Percentiles rank a stretch among this genome's conserved stretches.
These are phyloP conservation scores for Phacellophora camtschatica DNA, from an alignment of 30 jellyfish, hydroid and myxozoan species.

Conservation along the genomic window DNA sequence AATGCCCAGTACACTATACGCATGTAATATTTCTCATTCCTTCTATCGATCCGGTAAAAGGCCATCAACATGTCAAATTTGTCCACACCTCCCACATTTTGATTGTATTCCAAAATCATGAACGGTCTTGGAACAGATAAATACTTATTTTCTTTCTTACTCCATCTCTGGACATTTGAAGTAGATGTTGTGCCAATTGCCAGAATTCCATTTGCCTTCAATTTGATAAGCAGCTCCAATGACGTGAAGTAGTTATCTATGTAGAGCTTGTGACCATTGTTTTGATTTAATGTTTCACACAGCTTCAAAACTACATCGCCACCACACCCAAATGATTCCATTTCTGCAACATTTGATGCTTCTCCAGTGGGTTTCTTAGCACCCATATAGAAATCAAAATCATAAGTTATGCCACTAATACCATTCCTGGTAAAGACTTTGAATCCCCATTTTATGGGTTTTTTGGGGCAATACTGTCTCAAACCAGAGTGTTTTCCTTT, in stretches of 20 bases:
- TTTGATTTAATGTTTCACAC: constrained; percentile 12
- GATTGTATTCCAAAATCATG: constrained; percentile 30
- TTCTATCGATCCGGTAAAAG: background rate
- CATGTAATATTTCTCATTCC: background rate
- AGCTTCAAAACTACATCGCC: constrained; percentile 42
- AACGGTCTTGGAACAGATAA: background rate
- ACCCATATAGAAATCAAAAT: constrained; percentile 49
- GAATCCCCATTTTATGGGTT: constrained; percentile 73
- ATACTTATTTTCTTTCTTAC: background rate
- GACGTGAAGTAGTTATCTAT: constrained; percentile 50
- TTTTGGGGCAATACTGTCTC: constrained; percentile 65
- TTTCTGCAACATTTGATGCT: background rate
- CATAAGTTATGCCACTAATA: constrained; percentile 33
- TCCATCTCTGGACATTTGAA: constrained; percentile 18
- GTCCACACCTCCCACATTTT: constrained; percentile 25
- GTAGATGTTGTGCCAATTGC: constrained; percentile 29
- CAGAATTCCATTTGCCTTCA: constrained; percentile 10
- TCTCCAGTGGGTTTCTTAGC: background rate
- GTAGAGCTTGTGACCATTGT: constrained; percentile 38
- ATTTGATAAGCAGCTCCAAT: constrained; percentile 11
- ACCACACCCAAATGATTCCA: constrained; percentile 16
- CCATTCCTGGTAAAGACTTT: constrained; percentile 56
- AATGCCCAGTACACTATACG: background rate
- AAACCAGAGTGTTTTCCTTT: constrained; percentile 41
- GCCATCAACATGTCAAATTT: constrained; percentile 11